These are phyloP conservation scores for Andrena dorsata DNA, from an alignment of 2,888 invertebrate genomes.

Conservation along the genomic window DNA sequence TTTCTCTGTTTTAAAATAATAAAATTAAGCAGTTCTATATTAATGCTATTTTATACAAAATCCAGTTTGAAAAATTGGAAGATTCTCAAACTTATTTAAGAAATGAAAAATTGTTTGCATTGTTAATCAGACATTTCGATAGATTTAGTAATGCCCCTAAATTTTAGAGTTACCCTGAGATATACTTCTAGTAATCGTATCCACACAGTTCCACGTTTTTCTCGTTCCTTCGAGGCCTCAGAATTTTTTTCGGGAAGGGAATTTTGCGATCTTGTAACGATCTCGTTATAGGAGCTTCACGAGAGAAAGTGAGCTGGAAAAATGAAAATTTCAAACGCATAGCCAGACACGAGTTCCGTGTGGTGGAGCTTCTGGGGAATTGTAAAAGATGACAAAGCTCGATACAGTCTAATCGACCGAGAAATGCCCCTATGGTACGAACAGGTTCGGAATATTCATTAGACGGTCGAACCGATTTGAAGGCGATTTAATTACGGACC, in stretches of 20 bases:
- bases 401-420: slow-evolving; percentile 67
- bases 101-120: background rate
- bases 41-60: background rate
- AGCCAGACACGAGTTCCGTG: slow-evolving; percentile 8
- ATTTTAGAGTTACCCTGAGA: background rate
- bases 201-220: background rate
- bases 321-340: slow-evolving; percentile 34
- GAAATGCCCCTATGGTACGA: slow-evolving; percentile 68
- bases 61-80: background rate
- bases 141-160: background rate
- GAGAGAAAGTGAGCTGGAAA: slow-evolving; percentile 16
- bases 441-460: slow-evolving; percentile 79
- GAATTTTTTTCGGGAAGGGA: slow-evolving; percentile 4
- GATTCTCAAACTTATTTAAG: background rate
- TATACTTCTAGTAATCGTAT: background rate
- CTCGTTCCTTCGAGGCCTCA: background rate
- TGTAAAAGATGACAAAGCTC: slow-evolving; percentile 61
- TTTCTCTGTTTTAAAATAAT: background rate
- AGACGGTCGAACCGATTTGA: slow-evolving; percentile 77
- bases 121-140: background rate
- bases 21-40: background rate
- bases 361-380: slow-evolving; percentile 41
- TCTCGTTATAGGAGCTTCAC: slow-evolving; percentile 13
- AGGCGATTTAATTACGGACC: slow-evolving; percentile 80
- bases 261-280: slow-evolving; percentile 1